These are phyloP conservation scores for Fukomys damarensis DNA, from an alignment of 2,113 vertebrate genomes.

Conservation along the genomic window DNA sequence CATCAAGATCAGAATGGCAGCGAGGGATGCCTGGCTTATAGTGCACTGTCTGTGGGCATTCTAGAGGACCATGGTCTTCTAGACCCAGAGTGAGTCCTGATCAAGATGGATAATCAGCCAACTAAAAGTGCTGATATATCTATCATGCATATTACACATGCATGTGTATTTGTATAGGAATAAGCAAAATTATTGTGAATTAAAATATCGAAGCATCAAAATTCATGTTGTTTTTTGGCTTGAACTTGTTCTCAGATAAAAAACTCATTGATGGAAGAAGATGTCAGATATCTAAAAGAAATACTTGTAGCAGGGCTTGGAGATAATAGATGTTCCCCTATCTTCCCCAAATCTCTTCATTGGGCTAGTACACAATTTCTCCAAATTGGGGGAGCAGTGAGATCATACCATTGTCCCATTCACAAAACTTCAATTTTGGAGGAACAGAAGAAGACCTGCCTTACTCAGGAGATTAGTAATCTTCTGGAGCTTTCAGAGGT, in stretches of 20 bases:
- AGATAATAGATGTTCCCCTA: rapidly evolving
- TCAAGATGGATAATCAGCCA: not conserved
- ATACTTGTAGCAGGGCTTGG: not conserved
- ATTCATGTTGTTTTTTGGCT: not conserved
- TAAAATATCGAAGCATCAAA: not conserved
- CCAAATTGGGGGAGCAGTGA: not conserved
- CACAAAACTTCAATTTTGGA: not conserved
- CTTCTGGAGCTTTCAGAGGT: rapidly evolving
- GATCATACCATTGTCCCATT: rapidly evolving
- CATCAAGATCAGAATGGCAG: not conserved
- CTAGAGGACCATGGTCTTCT: not conserved
- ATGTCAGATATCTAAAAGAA: not conserved
- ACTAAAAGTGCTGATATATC: not conserved
- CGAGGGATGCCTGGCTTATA: not conserved
- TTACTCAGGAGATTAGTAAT: not conserved
- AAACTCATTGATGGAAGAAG: not conserved
- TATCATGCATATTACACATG: not conserved
- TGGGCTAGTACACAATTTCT: not conserved
- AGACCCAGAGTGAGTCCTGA: too few species aligned
- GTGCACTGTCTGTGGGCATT: not conserved
- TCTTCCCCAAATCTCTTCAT: not conserved
- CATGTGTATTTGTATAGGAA: too few species aligned
- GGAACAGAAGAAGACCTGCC: not conserved
- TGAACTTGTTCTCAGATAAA: not conserved
- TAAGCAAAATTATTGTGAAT: not conserved